Base-by-base conservation (phyloP, 2,797 vertebrate species). In the Tokudaia tokunoshimensis region DNA sequence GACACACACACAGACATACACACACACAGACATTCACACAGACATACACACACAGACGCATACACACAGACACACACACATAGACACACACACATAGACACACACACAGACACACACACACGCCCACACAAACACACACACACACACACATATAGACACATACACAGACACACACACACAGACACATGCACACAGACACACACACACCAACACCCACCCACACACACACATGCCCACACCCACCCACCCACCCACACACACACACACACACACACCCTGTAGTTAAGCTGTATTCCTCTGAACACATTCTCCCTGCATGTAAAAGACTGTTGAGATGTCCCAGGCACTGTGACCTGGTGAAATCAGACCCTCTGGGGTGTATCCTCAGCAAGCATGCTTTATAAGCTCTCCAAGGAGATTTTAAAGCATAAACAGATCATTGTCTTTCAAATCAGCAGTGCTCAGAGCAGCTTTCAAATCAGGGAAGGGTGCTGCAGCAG, bases 241-340 rank as follows among this genome's bases (percentile, higher is more conserved):
- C 29, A 65, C 63, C 31, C 61, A 29, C 61, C 29, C 26, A 63
- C 61, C 26, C 61, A 29, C 61, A 63, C 61, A 65, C 63, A 65
- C 65, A 67, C 65, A 34, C 65, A 65, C 14, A 15, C 8, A 10
- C 70, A 20, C 70, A 37, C 72, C 31, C 34, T n/a, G 41, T 72
- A 59, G 57, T 89, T 83, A 91, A 83, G 91, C 70, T 86, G 11
- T 70, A 10, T 87, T 90, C 50, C 82, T 95, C n/a, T 65, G 61
- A 96, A 83, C 47, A 78, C 52, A 52, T 52, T 52, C 52, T 52
- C 12, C 19, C 10, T 52, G 10, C 31, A 4, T 55, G 44, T 8
- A n/a, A 44, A 44, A 91, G 75, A 76, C 7, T 89, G 52, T 89
- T 87, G 63, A 89, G 37, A 79, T 79, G 20, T 2, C 78, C 88